Evolutionary conservation across 2,888 invertebrate species (phyloP).

Genomic region (Ectobius pallidus): DNA sequence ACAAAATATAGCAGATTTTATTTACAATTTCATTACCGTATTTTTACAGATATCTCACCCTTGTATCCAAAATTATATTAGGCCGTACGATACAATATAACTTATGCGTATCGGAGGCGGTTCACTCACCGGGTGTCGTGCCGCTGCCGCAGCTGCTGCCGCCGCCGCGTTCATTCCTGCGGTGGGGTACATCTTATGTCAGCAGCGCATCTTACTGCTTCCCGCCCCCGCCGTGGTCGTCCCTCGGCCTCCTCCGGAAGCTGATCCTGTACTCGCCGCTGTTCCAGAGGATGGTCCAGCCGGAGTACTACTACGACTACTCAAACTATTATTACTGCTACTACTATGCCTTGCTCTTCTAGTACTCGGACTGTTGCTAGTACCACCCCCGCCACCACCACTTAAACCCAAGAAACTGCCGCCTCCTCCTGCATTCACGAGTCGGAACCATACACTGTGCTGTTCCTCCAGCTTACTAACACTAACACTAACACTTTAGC

Average conservation of each 20-base stretch:
- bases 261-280: background rate
- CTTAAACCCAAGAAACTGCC: slow-evolving; percentile 10
- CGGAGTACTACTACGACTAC: background rate
- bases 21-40: too few relatives aligned
- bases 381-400: background rate
- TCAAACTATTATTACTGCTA: too few relatives aligned
- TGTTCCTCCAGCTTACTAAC: slow-evolving; percentile 20
- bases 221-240: slow-evolving; percentile 19
- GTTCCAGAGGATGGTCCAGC: background rate
- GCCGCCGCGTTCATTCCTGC: slow-evolving; percentile 88
- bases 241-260: background rate
- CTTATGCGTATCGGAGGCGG: too few relatives aligned
- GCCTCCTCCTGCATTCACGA: slow-evolving; percentile 19
- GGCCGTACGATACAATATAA: too few relatives aligned
- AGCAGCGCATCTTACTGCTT: slow-evolving; percentile 48
- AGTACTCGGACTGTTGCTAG: too few relatives aligned
- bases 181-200: slow-evolving; percentile 80
- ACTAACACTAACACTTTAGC: background rate
- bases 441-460: slow-evolving; percentile 24
- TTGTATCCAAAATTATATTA: too few relatives aligned
- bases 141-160: slow-evolving; percentile 82
- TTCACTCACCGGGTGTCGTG: slow-evolving; percentile 83
- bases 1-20: too few relatives aligned
- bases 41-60: too few relatives aligned
- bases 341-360: background rate